Evolutionary conservation across 2,113 vertebrate genomes (phyloP).

Genomic region (Ictidomys tridecemlineatus): DNA sequence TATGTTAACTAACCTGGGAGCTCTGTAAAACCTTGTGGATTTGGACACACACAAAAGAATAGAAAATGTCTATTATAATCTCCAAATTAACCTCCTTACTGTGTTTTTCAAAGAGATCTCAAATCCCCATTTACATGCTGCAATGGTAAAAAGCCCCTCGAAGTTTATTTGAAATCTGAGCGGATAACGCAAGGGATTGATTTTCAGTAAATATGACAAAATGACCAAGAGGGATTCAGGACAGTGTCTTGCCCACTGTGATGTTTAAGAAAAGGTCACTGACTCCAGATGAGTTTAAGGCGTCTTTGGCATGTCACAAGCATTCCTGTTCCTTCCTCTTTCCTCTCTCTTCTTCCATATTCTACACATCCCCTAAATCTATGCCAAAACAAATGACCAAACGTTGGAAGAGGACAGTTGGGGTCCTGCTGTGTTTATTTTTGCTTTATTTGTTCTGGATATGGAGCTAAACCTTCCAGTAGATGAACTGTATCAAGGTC

Average conservation of each 20-base stretch:
- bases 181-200: constrained; percentile 63
- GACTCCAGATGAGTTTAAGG: background rate
- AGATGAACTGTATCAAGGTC: constrained; percentile 60
- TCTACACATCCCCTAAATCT: constrained; percentile 3
- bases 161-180: constrained; percentile 63
- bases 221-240: constrained; percentile 56
- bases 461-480: constrained; percentile 74
- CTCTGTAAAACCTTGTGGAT: background rate
- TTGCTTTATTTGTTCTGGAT: constrained; percentile 79
- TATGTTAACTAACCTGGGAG: background rate
- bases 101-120: constrained; percentile 66
- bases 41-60: constrained; percentile 55
- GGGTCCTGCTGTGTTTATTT: constrained; percentile 68
- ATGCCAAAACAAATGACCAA: constrained; percentile 59
- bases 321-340: background rate
- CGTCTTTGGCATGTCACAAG: background rate
- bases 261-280: background rate
- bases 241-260: background rate
- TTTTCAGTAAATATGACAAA: constrained; percentile 66
- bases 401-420: constrained; percentile 55
- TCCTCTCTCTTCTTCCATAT: background rate
- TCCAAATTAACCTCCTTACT: constrained; percentile 37
- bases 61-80: constrained; percentile 46
- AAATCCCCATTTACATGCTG: constrained; percentile 51
- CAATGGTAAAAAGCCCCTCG: constrained; percentile 31